These are phyloP conservation scores for Dromiciops gliroides DNA, from an alignment of 2,113 vertebrate species.

Conservation along the genomic window DNA sequence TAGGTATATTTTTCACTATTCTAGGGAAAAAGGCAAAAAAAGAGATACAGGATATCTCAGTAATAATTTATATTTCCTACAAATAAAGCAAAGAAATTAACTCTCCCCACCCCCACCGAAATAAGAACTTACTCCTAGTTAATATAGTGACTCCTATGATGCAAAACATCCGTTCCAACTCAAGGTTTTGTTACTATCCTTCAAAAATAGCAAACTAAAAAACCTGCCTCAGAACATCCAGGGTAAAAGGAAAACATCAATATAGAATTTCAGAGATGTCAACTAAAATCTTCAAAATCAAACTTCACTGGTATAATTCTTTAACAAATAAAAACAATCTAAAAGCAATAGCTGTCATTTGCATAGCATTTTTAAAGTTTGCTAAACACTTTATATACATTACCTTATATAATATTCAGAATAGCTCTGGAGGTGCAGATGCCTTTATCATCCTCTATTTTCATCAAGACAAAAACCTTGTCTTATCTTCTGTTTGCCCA, in stretches of 20 bases:
- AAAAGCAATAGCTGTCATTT: neutral
- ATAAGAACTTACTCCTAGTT: neutral
- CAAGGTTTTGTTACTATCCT: conserved; percentile 16
- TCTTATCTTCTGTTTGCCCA: neutral
- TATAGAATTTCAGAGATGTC: neutral
- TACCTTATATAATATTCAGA: neutral
- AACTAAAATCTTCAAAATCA: neutral
- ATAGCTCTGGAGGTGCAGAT: neutral
- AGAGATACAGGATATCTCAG: neutral
- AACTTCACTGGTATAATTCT: neutral
- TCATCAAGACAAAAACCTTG: neutral
- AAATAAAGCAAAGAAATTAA: neutral
- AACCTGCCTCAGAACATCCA: neutral
- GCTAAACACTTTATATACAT: neutral
- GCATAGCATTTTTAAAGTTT: neutral
- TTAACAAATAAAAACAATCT: neutral
- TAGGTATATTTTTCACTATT: neutral
- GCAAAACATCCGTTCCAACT: neutral
- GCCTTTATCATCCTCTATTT: neutral
- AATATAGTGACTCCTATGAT: neutral
- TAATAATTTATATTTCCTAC: neutral
- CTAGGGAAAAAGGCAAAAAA: conserved; percentile 32
- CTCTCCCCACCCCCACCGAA: neutral
- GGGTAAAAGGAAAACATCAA: neutral
- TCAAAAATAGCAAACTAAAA: conserved; percentile 38